A percentile compares a stretch with the other conserved stretches of the same genome.
These are phyloP conservation scores for Cepphus grylle DNA, from an alignment of 2,113 vertebrate species.

Conservation along the genomic window DNA sequence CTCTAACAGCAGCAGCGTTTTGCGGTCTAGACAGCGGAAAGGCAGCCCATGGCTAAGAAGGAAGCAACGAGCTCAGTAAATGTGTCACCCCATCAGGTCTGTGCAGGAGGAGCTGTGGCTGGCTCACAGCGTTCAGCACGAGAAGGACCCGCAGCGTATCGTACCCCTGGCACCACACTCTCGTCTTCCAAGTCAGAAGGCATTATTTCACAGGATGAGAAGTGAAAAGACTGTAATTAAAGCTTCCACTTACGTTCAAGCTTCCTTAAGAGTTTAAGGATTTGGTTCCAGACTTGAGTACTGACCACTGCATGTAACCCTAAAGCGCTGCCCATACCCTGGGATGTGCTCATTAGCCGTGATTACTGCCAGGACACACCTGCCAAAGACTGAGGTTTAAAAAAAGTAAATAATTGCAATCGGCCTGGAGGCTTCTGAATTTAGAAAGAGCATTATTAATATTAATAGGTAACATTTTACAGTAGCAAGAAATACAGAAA, in stretches of 20 bases:
- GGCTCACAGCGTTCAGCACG: rapidly evolving
- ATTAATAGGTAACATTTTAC: neutral
- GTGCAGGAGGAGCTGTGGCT: neutral
- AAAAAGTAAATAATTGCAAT: neutral
- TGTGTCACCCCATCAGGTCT: neutral
- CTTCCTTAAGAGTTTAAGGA: neutral
- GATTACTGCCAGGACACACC: neutral
- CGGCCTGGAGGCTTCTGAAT: neutral
- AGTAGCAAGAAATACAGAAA: neutral
- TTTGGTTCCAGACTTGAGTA: neutral
- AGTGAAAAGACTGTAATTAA: too few relatives aligned
- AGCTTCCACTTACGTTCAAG: neutral
- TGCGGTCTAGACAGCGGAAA: neutral
- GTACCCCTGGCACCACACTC: neutral
- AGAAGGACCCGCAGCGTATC: neutral
- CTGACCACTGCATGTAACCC: neutral
- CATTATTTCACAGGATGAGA: neutral
- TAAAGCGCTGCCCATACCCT: neutral
- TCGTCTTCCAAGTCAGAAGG: neutral
- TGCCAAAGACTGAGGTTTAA: neutral
- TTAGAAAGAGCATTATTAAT: neutral
- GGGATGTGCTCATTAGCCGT: rapidly evolving
- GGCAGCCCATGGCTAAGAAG: neutral
- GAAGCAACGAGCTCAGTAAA: neutral
- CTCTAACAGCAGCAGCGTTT: neutral